Evolutionary conservation across 2,113 vertebrate species (phyloP), one percentile per base, ranked within the genome.

Genomic region (Mustela lutreola): DNA sequence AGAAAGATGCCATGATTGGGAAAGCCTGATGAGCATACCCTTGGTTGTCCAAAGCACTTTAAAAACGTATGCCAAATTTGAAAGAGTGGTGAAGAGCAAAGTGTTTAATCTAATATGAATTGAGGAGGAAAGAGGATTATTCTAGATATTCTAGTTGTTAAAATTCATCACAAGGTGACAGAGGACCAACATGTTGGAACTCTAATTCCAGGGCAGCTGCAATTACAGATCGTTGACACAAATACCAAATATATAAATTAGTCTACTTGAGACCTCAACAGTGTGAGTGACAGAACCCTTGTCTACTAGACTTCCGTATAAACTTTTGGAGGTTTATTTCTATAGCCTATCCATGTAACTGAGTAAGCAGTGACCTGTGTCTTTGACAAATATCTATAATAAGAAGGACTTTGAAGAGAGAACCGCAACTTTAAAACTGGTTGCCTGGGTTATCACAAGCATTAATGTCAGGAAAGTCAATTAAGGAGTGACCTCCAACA

Each of bases 381-480:
- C 78, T 87, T 81, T 82, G 65, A 73, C 39, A 93, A 92, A 87
- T 79, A 89, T 24, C 39, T 96, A 42, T 33, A 94, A 50, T 91
- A 89, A 94, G n/a, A 24, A 70, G 14, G 7, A 22, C 36, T 67
- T 92, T 89, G 50, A 89, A 84, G 60, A 94, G 9, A 86, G 45
- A 83, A 48, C n/a, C 70, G 6, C 26, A 94, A 50, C 84, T 94
- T 97, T 90, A 60, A 91, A 95, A 53, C 26, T 6, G 82, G 60
- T 94, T 96, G 50, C 53, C 78, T 97, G 63, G 62, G 26, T 94
- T 97, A 56, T 95, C 91, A 79, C n/a, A 97, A 95, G 53, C n/a
- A 67, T 95, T 86, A 28, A 95, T 89, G 82, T 91, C 91, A 95
- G 26, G 53, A 80, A 95, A 89, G 67, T 89, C 75, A 89, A 93